Conservation (phyloP, 2,888 invertebrate species). For the Cosmia trapezina region DNA sequence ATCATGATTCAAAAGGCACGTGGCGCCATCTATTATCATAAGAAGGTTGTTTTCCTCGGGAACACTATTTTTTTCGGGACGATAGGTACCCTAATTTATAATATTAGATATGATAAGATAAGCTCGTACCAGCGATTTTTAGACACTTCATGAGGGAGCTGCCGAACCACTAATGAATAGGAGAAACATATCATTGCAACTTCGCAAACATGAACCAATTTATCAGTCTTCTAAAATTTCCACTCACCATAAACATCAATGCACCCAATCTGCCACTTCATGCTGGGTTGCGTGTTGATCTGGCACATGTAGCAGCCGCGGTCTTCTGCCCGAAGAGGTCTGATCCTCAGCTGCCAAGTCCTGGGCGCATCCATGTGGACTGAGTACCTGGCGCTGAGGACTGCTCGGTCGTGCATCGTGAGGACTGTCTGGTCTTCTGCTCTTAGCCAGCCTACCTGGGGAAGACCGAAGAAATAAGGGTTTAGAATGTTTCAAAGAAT, state of each 20-base stretch:
- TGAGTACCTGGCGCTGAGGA: slow-evolving; percentile 95
- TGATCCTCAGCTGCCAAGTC: slow-evolving; percentile 96
- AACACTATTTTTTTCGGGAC: too few relatives aligned
- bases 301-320: slow-evolving; percentile 98
- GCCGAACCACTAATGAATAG: not conserved
- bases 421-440: slow-evolving; percentile 97
- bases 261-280: slow-evolving; percentile 97
- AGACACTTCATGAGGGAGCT: too few relatives aligned
- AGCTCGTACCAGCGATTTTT: too few relatives aligned
- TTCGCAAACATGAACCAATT: not conserved
- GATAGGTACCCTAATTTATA: too few relatives aligned
- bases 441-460: slow-evolving; percentile 96
- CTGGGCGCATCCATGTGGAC: slow-evolving; percentile 95
- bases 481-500: not conserved
- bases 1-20: too few relatives aligned
- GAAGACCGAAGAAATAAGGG: not conserved
- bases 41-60: too few relatives aligned
- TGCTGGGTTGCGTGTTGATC: slow-evolving; percentile 95
- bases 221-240: not conserved
- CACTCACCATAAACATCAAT: slow-evolving; percentile 96
- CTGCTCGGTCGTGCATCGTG: slow-evolving; percentile 95
- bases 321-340: slow-evolving; percentile 95
- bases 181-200: not conserved
- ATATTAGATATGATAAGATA: too few relatives aligned
- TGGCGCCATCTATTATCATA: too few relatives aligned